Evolutionary conservation across 2,113 vertebrate genomes (phyloP).

Genomic region (Corydoras sp.): DNA sequence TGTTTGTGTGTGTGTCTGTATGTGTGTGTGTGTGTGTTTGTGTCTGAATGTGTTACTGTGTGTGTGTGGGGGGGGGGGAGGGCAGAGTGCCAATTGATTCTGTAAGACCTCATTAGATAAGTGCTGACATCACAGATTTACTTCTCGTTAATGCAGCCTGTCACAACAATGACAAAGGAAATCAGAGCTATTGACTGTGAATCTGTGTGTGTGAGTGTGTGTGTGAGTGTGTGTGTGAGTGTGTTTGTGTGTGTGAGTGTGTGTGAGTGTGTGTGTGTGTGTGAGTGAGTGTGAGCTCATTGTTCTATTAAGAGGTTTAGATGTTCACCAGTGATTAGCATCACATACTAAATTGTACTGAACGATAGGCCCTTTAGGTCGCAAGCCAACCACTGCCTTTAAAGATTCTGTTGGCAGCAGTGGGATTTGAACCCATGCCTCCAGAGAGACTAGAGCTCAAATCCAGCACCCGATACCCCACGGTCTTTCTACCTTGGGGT

Average conservation of each 20-base stretch:
- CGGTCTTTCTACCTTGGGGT: no score
- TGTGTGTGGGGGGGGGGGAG: constrained; percentile 53
- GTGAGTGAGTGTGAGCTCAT: background rate
- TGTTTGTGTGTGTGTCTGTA: no score
- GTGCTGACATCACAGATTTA: constrained; percentile 87
- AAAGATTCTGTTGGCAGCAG: no score
- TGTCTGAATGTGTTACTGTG: constrained; percentile 51
- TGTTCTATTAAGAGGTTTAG: constrained; percentile 21
- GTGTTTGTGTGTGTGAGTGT: no score
- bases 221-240: no score
- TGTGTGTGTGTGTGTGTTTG: background rate
- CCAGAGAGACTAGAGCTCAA: no score
- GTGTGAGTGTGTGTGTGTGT: no score
- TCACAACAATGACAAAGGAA: constrained; percentile 77
- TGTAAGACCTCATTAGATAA: constrained; percentile 33
- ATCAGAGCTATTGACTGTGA: constrained; percentile 50
- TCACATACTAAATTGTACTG: constrained; percentile 14
- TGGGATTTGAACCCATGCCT: no score
- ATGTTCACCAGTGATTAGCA: constrained; percentile 16
- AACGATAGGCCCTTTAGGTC: no score
- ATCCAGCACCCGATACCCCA: no score
- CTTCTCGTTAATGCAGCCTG: constrained; percentile 97
- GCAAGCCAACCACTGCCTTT: no score
- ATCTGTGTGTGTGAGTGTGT: constrained; percentile 18
- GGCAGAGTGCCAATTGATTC: constrained; percentile 83